phyloP scores from a whole-genome alignment of 2,888 invertebrate species.

The Tipula lateralis region DNA sequence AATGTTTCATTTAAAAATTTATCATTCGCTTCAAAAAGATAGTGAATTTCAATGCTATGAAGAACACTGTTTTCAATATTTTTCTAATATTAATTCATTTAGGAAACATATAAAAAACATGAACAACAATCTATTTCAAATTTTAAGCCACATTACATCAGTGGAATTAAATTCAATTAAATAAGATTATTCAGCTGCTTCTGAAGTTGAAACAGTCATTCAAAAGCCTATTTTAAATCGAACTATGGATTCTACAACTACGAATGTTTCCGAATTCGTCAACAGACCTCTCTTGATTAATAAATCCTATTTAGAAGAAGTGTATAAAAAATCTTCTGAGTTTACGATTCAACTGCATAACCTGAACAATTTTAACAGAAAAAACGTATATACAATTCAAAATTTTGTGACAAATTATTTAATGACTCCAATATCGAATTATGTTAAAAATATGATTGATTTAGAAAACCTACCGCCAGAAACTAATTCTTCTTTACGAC shows the following conservation, averaged over 20 bases:
- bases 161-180: neutral
- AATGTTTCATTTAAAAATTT: constrained; percentile 28
- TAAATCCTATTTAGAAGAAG: constrained; percentile 26
- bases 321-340: neutral
- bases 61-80: neutral
- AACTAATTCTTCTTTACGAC: neutral
- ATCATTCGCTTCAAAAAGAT: constrained; percentile 2
- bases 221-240: no score
- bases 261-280: neutral
- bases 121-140: neutral
- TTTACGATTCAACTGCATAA: neutral
- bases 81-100: neutral
- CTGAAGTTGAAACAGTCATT: neutral
- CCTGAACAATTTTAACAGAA: constrained; percentile 26
- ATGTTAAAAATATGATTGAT: neutral
- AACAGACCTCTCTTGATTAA: neutral
- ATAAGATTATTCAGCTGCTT: neutral
- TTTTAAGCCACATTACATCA: neutral
- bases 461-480: neutral
- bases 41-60: neutral
- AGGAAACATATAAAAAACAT: neutral
- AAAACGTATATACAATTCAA: constrained; percentile 25
- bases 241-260: neutral
- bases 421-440: neutral
- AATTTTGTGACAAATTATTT: neutral